Percentiles rank a stretch among this genome's conserved stretches.
phyloP scores from a whole-genome alignment of 1,140 invertebrate species.

The Teleogryllus occipitalis region DNA sequence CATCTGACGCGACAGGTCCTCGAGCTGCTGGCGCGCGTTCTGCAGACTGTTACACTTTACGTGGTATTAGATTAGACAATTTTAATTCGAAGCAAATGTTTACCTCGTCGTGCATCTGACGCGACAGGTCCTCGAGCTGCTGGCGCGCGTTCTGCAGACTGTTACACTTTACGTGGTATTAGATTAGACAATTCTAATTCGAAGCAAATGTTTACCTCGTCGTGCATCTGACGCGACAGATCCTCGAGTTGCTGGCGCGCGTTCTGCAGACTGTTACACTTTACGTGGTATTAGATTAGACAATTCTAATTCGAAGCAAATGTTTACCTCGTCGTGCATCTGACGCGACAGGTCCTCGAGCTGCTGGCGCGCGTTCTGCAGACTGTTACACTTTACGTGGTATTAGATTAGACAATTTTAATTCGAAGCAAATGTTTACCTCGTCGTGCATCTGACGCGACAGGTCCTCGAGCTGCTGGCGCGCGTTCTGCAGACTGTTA shows the following conservation, averaged over 20 bases:
- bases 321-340: slow-evolving; percentile 71
- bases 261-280: slow-evolving; percentile 79
- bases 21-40: slow-evolving; percentile 79
- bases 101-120: slow-evolving; percentile 79
- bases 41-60: slow-evolving; percentile 83
- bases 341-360: slow-evolving; percentile 79
- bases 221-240: slow-evolving; percentile 74
- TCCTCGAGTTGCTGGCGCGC: slow-evolving; percentile 83
- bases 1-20: slow-evolving; percentile 76
- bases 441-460: slow-evolving; percentile 79
- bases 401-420: too few relatives aligned
- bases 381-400: slow-evolving; percentile 82
- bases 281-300: too few relatives aligned
- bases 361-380: slow-evolving; percentile 81
- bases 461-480: slow-evolving; percentile 81
- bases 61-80: too few relatives aligned
- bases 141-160: slow-evolving; percentile 80
- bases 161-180: slow-evolving; percentile 86
- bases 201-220: slow-evolving; percentile 55
- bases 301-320: too few relatives aligned
- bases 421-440: slow-evolving; percentile 46
- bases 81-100: too few relatives aligned
- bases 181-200: too few relatives aligned
- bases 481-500: slow-evolving; percentile 78
- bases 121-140: slow-evolving; percentile 80